Evolutionary conservation across 2,797 vertebrate species (phyloP).

Genomic region (Falco rusticolus): DNA sequence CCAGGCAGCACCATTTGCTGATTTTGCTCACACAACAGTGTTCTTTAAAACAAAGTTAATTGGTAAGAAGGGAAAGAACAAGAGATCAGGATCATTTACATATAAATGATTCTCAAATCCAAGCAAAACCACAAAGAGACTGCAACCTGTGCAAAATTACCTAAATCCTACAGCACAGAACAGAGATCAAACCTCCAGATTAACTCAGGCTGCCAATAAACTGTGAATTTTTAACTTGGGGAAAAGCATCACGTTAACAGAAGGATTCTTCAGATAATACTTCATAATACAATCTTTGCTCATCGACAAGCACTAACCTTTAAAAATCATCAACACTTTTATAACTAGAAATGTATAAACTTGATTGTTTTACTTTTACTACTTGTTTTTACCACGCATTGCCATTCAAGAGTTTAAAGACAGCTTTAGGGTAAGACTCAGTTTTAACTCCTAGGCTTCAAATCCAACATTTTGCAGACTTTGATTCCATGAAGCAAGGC

Average conservation of each 20-base stretch:
- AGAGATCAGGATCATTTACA: constrained; percentile 20
- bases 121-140: neutral
- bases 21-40: neutral
- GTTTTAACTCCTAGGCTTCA: neutral
- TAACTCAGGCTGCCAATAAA: constrained; percentile 9
- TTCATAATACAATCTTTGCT: neutral
- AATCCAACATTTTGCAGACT: neutral
- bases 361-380: neutral
- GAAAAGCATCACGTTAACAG: neutral
- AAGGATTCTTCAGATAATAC: neutral
- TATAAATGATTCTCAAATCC: constrained; percentile 49
- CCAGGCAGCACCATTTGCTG: neutral
- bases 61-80: constrained; percentile 17
- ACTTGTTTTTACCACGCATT: neutral
- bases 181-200: constrained; percentile 36
- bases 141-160: constrained; percentile 27
- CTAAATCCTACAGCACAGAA: constrained; percentile 16
- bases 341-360: neutral
- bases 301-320: neutral
- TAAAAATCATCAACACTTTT: neutral
- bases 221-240: neutral
- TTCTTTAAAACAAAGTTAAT: constrained; percentile 33
- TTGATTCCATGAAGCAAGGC: accelerated
- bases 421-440: neutral
- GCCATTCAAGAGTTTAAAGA: neutral